phyloP scores from a whole-genome alignment of 2,797 vertebrate species.

The Rhyacichthys aspro region DNA sequence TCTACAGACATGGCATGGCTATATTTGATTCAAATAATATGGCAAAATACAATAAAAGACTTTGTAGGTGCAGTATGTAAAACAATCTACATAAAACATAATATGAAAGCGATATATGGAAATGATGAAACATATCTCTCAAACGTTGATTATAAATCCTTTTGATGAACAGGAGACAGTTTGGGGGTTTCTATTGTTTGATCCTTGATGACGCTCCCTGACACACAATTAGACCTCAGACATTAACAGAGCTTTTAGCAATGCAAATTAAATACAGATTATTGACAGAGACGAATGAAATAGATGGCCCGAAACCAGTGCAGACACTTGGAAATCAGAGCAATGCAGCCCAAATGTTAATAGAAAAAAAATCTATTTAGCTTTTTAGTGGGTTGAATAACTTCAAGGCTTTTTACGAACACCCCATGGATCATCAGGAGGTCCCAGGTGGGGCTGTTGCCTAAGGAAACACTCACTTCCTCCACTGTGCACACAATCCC shows the following conservation, averaged over 20 bases:
- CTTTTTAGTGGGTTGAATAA: constrained; percentile 85
- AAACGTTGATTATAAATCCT: neutral
- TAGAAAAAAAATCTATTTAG: constrained; percentile 89
- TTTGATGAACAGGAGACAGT: neutral
- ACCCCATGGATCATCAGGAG: constrained; percentile 77
- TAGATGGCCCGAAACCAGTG: constrained; percentile 74
- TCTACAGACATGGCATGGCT: too few species aligned
- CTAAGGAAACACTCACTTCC: constrained; percentile 82
- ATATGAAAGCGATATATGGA: neutral
- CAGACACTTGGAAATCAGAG: constrained; percentile 71
- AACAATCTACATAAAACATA: too few species aligned
- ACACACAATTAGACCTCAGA: constrained; percentile 37
- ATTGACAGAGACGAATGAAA: constrained; percentile 74
- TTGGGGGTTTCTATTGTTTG: constrained; percentile 21
- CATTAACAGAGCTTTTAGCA: constrained; percentile 55
- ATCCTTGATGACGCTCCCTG: constrained; percentile 30
- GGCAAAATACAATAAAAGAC: too few species aligned
- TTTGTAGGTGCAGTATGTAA: too few species aligned
- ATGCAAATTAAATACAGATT: constrained; percentile 81
- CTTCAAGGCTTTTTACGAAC: constrained; percentile 82
- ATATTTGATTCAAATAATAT: too few species aligned
- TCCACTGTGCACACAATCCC: constrained; percentile 78
- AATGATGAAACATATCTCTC: neutral
- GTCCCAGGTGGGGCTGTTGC: constrained; percentile 80
- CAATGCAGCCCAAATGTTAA: constrained; percentile 81